These are phyloP conservation scores for Tachysurus fulvidraco DNA, from an alignment of 2,113 vertebrate species.

Conservation along the genomic window DNA sequence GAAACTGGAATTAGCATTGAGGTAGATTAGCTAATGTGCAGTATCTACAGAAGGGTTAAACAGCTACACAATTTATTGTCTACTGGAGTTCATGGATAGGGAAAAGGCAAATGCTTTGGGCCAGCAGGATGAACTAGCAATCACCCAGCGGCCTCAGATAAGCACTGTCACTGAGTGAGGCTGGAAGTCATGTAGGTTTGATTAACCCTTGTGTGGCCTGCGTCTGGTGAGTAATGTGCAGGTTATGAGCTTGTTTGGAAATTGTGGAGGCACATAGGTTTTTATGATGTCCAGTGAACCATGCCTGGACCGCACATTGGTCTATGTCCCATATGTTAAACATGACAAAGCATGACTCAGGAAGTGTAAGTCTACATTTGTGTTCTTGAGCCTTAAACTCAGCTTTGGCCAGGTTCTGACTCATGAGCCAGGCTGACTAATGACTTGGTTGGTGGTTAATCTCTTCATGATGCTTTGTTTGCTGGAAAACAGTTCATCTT, in stretches of 20 bases:
- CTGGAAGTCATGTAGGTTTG: background rate
- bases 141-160: background rate
- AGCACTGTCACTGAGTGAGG: background rate
- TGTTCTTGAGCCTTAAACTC: background rate
- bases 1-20: background rate
- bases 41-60: background rate
- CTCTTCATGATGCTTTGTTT: background rate
- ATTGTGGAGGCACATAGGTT: background rate
- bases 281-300: background rate
- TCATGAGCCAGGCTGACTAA: background rate
- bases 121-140: background rate
- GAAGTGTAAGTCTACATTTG: background rate
- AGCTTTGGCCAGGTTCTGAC: background rate
- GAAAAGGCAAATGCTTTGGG: background rate
- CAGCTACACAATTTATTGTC: background rate
- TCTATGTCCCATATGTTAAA: background rate
- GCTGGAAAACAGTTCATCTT: background rate
- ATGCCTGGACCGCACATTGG: background rate
- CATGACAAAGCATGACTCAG: constrained; percentile 8
- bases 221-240: background rate
- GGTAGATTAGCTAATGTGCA: background rate
- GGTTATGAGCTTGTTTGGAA: background rate
- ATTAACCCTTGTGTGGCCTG: background rate
- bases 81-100: background rate
- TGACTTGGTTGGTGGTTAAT: background rate